Percentiles rank a stretch among this genome's conserved stretches.
Conservation (phyloP, 2,113 vertebrate species). For the Carassius carassius region DNA sequence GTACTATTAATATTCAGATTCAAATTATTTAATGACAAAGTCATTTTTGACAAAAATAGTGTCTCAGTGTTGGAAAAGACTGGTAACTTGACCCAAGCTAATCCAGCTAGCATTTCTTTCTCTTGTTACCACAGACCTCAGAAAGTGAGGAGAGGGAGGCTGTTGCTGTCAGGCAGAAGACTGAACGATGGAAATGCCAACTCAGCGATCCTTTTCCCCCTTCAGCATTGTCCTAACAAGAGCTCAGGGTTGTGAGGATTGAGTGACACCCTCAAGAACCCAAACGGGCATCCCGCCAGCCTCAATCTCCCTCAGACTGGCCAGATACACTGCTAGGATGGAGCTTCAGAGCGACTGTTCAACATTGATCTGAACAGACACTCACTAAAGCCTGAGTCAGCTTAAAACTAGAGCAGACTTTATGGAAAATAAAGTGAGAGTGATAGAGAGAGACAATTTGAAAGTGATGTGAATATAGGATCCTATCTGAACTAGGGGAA, state of each 20-base stretch:
- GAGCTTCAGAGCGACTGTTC: not conserved
- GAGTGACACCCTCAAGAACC: conserved; percentile 69
- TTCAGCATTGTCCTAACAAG: conserved; percentile 56
- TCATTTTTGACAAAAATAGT: not conserved
- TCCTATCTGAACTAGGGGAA: not conserved
- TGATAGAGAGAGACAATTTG: conserved; percentile 7
- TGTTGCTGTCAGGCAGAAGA: conserved; percentile 3
- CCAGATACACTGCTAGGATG: not conserved
- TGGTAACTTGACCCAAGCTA: conserved; percentile 7
- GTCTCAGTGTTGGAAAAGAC: not conserved
- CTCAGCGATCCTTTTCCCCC: conserved; percentile 55
- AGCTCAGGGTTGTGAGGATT: conserved; percentile 36
- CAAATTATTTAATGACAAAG: not conserved
- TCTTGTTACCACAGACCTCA: not conserved
- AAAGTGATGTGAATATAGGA: not conserved
- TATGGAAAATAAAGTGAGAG: not conserved
- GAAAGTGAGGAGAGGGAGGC: not conserved
- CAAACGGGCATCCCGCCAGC: conserved; percentile 66
- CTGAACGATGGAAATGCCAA: conserved; percentile 48
- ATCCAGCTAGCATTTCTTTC: not conserved
- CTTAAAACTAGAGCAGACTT: conserved; percentile 9
- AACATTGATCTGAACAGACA: conserved; percentile 25
- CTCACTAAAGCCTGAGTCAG: conserved; percentile 2
- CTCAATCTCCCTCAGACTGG: conserved; percentile 63
- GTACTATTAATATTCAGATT: not conserved